phyloP scores from a whole-genome alignment of 1,140 invertebrate species.

The Conus betulinus region DNA sequence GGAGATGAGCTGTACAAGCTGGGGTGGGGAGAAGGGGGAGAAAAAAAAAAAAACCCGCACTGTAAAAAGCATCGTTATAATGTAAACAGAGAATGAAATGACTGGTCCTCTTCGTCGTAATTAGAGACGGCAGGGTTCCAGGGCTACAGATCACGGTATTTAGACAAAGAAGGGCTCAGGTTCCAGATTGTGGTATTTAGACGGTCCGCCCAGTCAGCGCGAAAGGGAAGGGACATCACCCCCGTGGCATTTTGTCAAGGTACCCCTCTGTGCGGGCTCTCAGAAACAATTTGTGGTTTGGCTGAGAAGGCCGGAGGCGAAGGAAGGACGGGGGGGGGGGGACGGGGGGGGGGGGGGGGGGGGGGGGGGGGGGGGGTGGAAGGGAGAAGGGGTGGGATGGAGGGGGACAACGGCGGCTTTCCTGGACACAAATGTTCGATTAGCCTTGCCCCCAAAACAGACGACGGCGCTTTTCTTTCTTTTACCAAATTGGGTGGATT shows the following conservation, averaged over 20 bases:
- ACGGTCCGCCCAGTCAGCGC: not conserved
- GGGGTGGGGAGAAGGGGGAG: no score
- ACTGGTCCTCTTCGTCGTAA: not conserved
- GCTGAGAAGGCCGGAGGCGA: not conserved
- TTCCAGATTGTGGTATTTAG: constrained; percentile 1
- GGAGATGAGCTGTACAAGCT: no score
- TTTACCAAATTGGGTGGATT: not conserved
- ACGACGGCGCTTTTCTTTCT: not conserved
- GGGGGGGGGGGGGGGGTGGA: not conserved
- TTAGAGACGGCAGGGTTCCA: not conserved
- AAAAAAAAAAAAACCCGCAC: no score
- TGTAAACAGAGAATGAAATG: not conserved
- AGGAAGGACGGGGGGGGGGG: not conserved
- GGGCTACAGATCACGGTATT: not conserved
- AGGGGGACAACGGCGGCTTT: not conserved
- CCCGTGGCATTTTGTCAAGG: not conserved
- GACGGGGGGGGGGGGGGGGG: not conserved
- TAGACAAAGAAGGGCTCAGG: not conserved
- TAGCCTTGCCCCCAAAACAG: not conserved
- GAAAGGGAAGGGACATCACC: not conserved
- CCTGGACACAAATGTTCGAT: not conserved
- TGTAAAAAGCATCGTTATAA: not conserved
- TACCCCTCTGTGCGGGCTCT: not conserved
- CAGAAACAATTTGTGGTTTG: not conserved
- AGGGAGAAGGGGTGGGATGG: not conserved